Percentiles rank a stretch among this genome's conserved stretches.
These are phyloP conservation scores for Chelon labrosus DNA, from an alignment of 2,797 vertebrate genomes.

Conservation along the genomic window DNA sequence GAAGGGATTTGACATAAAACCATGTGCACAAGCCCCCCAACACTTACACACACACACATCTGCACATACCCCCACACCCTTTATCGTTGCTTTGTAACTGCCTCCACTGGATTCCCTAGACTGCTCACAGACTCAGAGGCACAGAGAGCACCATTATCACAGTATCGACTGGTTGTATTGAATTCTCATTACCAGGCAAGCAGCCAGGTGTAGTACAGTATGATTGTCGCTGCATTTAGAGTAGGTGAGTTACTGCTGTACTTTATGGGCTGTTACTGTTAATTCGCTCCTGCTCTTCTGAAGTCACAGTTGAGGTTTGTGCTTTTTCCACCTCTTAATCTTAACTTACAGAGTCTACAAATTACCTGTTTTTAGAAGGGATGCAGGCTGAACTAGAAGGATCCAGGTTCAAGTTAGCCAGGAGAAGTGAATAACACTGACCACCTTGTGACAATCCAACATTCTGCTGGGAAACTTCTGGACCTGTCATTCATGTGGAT, in stretches of 20 bases:
- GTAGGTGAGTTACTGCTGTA: slow-evolving; percentile 12
- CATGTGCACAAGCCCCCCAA: slow-evolving; percentile 7
- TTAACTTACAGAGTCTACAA: too few relatives aligned
- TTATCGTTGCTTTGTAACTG: slow-evolving; percentile 40
- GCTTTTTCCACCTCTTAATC: background rate
- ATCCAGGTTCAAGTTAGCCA: too few relatives aligned
- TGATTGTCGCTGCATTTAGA: slow-evolving; percentile 26
- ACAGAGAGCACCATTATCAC: slow-evolving; percentile 44
- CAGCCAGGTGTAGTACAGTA: slow-evolving; percentile 41
- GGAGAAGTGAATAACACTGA: too few relatives aligned
- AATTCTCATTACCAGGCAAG: slow-evolving; percentile 59
- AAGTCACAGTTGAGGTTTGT: background rate
- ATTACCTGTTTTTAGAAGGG: too few relatives aligned
- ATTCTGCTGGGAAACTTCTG: too few relatives aligned
- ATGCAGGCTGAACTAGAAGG: too few relatives aligned
- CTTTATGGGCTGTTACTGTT: slow-evolving; percentile 10
- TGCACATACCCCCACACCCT: slow-evolving; percentile 18
- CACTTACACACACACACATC: background rate
- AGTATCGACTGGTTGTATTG: slow-evolving; percentile 57
- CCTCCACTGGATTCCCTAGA: slow-evolving; percentile 41
- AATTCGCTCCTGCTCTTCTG: background rate
- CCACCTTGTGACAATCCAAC: too few relatives aligned
- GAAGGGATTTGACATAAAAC: slow-evolving; percentile 36
- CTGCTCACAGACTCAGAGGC: slow-evolving; percentile 34
- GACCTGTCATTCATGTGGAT: too few relatives aligned